Conservation (phyloP, 2,797 vertebrate genomes). For the Megalops cyprinoides region DNA sequence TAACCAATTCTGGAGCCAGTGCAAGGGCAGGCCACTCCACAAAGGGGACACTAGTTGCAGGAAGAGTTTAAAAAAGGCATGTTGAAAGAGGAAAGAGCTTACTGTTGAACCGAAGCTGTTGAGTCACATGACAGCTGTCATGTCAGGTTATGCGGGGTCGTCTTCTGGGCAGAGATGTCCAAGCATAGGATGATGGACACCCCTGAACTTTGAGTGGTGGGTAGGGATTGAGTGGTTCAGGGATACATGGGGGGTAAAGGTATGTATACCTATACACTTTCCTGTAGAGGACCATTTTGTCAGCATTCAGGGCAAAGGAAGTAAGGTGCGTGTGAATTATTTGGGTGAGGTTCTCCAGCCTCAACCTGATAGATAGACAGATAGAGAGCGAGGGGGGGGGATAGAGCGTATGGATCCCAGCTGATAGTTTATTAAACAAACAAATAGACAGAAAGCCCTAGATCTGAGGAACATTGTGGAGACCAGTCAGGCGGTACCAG, state of each 20-base stretch:
- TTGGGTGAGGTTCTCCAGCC: background rate
- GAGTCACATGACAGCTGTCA: background rate
- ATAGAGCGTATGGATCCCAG: background rate
- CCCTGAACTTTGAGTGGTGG: no score
- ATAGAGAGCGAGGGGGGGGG: background rate
- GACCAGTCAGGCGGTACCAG: no score
- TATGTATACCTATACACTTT: background rate
- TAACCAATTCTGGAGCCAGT: background rate
- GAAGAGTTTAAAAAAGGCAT: background rate
- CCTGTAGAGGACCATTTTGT: background rate
- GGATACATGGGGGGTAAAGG: background rate
- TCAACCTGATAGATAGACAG: background rate
- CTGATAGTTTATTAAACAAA: background rate
- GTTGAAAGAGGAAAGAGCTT: background rate
- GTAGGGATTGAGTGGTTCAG: background rate
- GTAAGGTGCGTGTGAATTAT: background rate
- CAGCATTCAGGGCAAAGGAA: slow-evolving; percentile 10
- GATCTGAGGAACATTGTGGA: background rate
- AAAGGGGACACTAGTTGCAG: background rate
- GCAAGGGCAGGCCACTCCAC: background rate
- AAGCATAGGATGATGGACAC: background rate
- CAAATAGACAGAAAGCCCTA: background rate
- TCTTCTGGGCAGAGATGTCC: no score
- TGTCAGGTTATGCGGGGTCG: no score
- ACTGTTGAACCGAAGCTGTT: background rate